These are phyloP conservation scores for Euzophera pinguis DNA, from an alignment of 2,888 invertebrate species.

Conservation along the genomic window DNA sequence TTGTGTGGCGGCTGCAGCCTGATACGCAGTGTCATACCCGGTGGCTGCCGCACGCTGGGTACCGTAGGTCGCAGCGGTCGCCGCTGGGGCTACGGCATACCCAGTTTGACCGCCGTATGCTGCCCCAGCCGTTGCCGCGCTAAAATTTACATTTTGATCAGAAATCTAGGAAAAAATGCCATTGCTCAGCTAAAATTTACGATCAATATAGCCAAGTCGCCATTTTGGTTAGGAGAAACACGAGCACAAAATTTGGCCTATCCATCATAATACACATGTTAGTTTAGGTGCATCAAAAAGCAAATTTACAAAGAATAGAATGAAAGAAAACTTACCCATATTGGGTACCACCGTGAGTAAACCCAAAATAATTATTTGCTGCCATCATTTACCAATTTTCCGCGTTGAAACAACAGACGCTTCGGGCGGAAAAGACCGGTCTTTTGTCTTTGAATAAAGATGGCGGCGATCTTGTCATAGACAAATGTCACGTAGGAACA, in stretches of 20 bases:
- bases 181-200: slow-evolving; percentile 30
- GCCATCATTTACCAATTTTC: slow-evolving; percentile 83
- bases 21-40: slow-evolving; percentile 91
- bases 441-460: slow-evolving; percentile 61
- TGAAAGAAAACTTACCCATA: slow-evolving; percentile 84
- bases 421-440: slow-evolving; percentile 72
- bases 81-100: slow-evolving; percentile 90
- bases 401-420: slow-evolving; percentile 68
- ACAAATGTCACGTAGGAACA: slow-evolving; percentile 12
- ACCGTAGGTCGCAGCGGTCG: slow-evolving; percentile 91
- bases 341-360: slow-evolving; percentile 95
- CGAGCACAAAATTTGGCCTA: slow-evolving; percentile 50
- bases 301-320: slow-evolving; percentile 23
- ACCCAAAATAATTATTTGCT: slow-evolving; percentile 97
- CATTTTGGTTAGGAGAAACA: slow-evolving; percentile 72
- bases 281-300: slow-evolving; percentile 18
- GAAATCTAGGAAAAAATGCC: slow-evolving; percentile 23
- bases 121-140: slow-evolving; percentile 87
- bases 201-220: slow-evolving; percentile 67
- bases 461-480: slow-evolving; percentile 29
- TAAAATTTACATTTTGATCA: slow-evolving; percentile 44
- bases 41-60: slow-evolving; percentile 89
- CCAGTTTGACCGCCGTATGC: slow-evolving; percentile 92
- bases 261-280: slow-evolving; percentile 28
- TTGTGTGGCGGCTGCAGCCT: slow-evolving; percentile 89